Conservation (phyloP, 2,113 vertebrate genomes). For the Pan paniscus region DNA sequence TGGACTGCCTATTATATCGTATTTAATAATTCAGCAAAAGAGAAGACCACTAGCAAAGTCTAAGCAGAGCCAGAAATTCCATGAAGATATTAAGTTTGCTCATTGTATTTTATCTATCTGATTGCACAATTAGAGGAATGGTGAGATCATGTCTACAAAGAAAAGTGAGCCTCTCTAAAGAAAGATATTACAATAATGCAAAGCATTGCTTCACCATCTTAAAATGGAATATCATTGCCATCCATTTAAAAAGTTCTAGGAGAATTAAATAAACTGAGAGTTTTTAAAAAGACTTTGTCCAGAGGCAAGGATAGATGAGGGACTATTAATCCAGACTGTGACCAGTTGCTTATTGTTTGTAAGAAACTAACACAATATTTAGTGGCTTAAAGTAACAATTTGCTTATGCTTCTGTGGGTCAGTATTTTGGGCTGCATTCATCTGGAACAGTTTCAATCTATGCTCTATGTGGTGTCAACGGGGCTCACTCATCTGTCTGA, state of each 20-base stretch:
- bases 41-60: not conserved
- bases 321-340: not conserved
- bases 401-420: not conserved
- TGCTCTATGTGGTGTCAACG: not conserved
- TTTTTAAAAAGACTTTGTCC: not conserved
- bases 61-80: slow-evolving; percentile 55
- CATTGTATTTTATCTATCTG: slow-evolving; percentile 35
- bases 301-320: not conserved
- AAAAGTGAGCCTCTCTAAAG: not conserved
- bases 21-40: not conserved
- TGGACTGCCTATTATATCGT: not conserved
- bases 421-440: not conserved
- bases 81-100: slow-evolving; percentile 16
- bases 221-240: not conserved
- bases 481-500: not conserved
- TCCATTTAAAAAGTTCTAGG: slow-evolving; percentile 31
- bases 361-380: not conserved
- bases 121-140: slow-evolving; percentile 48
- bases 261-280: slow-evolving; percentile 11
- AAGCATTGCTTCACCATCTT: slow-evolving; percentile 45
- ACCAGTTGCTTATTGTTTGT: not conserved
- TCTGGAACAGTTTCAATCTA: not conserved
- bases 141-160: slow-evolving; percentile 68
- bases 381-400: not conserved
- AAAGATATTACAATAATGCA: slow-evolving; percentile 2